Conservation (phyloP, 2,797 vertebrate genomes). For the Streptopelia turtur region DNA sequence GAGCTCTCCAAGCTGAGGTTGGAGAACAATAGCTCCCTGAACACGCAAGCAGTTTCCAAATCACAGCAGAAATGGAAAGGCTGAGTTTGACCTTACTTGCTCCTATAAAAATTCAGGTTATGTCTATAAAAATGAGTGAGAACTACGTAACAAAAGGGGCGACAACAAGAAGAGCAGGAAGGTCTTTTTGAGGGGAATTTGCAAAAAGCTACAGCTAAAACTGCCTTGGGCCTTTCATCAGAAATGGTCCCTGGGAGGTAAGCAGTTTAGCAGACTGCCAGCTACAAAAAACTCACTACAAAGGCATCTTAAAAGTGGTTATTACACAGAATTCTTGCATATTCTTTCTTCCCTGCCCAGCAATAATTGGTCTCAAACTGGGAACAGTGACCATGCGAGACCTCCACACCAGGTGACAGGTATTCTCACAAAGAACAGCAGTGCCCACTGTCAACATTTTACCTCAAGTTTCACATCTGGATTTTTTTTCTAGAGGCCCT, state of each 20-base stretch:
- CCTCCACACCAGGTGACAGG: not conserved
- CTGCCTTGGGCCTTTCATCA: not conserved
- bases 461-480: not conserved
- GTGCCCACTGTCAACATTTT: not conserved
- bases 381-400: not conserved
- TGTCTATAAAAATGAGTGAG: not conserved
- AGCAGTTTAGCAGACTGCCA: not conserved
- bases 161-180: not conserved
- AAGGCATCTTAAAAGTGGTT: not conserved
- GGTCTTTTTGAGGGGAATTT: not conserved
- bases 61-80: not conserved
- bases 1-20: slow-evolving; percentile 6
- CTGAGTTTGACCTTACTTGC: not conserved
- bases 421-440: not conserved
- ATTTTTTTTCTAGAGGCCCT: not conserved
- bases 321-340: not conserved
- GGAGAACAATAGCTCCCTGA: slow-evolving; percentile 11
- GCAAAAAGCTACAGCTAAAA: not conserved
- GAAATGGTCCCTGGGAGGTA: not conserved
- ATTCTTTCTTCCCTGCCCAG: not conserved
- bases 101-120: not conserved
- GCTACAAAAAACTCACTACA: not conserved
- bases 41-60: slow-evolving; percentile 29
- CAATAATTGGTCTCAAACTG: not conserved
- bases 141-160: not conserved